Evolutionary conservation across 2,797 vertebrate species (phyloP).

Genomic region (Tapera naevia): DNA sequence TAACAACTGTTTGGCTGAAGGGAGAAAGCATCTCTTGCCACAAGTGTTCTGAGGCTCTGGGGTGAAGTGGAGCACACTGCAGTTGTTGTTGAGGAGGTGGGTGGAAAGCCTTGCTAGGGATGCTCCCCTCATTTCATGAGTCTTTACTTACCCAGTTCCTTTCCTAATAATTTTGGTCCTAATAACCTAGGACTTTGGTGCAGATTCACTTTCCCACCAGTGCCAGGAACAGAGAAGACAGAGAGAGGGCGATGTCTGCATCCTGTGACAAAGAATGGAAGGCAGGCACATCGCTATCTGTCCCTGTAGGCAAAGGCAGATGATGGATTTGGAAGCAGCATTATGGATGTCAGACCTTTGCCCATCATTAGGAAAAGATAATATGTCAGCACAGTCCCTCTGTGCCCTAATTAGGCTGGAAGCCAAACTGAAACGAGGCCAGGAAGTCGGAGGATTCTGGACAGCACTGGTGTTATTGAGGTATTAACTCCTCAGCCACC

Average conservation of each 20-base stretch:
- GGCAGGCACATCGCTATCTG: background rate
- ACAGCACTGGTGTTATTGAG: background rate
- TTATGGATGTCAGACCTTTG: background rate
- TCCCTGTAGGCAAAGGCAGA: background rate
- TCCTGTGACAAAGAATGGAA: background rate
- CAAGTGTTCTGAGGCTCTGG: background rate
- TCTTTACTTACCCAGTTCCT: background rate
- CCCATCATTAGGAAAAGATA: background rate
- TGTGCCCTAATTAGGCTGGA: conserved; percentile 13
- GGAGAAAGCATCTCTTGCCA: background rate
- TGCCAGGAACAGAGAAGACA: background rate
- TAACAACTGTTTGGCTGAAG: background rate
- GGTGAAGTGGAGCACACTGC: background rate
- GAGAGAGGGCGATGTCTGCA: background rate
- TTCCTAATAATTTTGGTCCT: background rate
- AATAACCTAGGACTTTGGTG: background rate
- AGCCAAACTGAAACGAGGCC: background rate
- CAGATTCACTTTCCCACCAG: background rate
- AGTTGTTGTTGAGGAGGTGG: background rate
- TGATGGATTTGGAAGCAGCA: background rate
- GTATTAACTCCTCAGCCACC: background rate
- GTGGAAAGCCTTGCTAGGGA: background rate
- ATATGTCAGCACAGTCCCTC: background rate
- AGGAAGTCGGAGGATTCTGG: background rate
- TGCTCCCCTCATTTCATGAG: background rate